Percentiles rank a stretch among this genome's conserved stretches.
phyloP scores from a whole-genome alignment of 1,140 invertebrate species.

The Halesus radiatus region DNA sequence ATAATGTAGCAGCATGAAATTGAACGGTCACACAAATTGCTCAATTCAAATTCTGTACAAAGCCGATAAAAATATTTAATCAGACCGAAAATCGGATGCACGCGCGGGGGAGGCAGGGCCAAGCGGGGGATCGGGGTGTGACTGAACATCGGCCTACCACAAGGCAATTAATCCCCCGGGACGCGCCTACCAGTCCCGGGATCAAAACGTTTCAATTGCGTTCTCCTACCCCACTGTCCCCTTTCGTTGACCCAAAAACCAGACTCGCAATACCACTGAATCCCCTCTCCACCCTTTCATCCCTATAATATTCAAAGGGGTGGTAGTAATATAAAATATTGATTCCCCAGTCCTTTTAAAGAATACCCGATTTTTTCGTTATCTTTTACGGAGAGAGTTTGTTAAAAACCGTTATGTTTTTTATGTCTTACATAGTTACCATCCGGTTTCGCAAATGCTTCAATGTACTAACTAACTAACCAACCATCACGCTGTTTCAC shows the following conservation, averaged over 20 bases:
- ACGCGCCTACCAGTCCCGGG: constrained; percentile 3
- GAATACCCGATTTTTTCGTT: no score
- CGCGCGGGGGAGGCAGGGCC: neutral
- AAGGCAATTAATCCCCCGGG: constrained; percentile 27
- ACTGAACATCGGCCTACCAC: constrained; percentile 12
- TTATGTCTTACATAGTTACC: no score
- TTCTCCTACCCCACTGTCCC: neutral
- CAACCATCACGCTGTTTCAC: no score
- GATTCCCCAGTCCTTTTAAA: neutral
- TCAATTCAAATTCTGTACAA: no score
- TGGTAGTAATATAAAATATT: neutral
- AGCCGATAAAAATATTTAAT: no score
- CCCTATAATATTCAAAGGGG: neutral
- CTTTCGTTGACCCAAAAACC: constrained; percentile 17
- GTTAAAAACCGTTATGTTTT: no score
- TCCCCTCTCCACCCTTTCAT: neutral
- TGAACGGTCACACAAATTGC: no score
- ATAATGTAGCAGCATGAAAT: no score
- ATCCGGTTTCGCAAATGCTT: no score
- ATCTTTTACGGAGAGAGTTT: no score
- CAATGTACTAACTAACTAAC: no score
- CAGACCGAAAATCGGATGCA: no score
- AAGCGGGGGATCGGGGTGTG: neutral
- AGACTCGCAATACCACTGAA: neutral
- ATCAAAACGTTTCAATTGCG: constrained; percentile 29